phyloP scores from a whole-genome alignment of 2,797 vertebrate species.

The Bucorvus abyssinicus region DNA sequence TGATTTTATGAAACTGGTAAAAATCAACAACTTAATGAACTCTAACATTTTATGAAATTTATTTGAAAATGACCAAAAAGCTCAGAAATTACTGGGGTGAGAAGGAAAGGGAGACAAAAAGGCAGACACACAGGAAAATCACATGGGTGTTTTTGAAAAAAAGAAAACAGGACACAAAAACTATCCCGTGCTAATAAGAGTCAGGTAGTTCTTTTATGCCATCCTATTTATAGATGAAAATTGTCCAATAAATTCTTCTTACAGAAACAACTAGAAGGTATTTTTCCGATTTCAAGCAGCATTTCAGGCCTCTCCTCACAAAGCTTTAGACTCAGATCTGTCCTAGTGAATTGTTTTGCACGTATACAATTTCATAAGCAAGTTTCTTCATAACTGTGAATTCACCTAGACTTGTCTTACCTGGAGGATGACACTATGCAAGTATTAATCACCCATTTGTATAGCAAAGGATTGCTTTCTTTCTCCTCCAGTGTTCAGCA shows the following conservation, averaged over 20 bases:
- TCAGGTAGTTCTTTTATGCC: background rate
- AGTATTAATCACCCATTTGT: background rate
- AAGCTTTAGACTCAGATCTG: background rate
- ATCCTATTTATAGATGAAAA: background rate
- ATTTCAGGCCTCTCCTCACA: background rate
- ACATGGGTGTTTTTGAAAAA: background rate
- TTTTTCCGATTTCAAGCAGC: background rate
- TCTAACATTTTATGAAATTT: background rate
- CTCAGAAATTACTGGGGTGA: background rate
- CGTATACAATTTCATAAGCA: background rate
- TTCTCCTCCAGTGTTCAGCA: background rate
- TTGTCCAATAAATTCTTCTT: background rate
- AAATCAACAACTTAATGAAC: background rate
- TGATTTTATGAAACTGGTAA: background rate
- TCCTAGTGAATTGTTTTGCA: background rate
- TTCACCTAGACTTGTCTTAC: background rate
- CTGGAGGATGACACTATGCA: background rate
- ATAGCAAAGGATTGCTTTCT: background rate
- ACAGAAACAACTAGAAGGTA: background rate
- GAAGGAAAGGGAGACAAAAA: background rate
- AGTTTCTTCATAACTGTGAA: background rate
- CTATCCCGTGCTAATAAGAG: background rate
- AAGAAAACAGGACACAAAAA: background rate
- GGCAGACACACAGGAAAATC: background rate
- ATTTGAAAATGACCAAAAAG: background rate